Percentiles rank a stretch among this genome's conserved stretches.
These are phyloP conservation scores for Crypturellus tataupa DNA, from an alignment of 2,797 vertebrate species.

Conservation along the genomic window DNA sequence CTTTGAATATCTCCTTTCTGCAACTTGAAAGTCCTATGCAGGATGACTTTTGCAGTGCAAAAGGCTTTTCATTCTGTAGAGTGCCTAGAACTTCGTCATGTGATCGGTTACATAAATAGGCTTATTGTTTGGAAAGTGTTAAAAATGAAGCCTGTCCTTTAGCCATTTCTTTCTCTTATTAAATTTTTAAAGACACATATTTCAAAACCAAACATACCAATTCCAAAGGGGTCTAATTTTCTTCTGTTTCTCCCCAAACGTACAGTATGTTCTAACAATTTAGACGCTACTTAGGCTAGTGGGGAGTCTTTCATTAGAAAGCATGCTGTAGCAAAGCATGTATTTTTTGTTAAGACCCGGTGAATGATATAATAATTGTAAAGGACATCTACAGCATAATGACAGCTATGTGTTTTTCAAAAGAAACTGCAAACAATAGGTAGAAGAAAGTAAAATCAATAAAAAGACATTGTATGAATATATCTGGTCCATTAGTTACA, in stretches of 20 bases:
- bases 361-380: conserved; percentile 73
- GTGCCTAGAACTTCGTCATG: conserved; percentile 57
- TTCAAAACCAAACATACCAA: conserved; percentile 60
- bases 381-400: conserved; percentile 59
- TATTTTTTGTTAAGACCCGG: conserved; percentile 69
- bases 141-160: conserved; percentile 59
- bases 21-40: background rate
- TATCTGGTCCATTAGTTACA: conserved; percentile 80
- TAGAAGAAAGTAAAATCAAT: conserved; percentile 80
- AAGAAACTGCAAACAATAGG: conserved; percentile 78
- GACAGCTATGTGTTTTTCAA: conserved; percentile 70
- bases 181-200: conserved; percentile 57
- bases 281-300: conserved; percentile 40
- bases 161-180: conserved; percentile 36
- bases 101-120: conserved; percentile 64
- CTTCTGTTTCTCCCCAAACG: conserved; percentile 44
- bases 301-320: conserved; percentile 58
- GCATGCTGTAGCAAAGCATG: conserved; percentile 14
- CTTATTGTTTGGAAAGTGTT: conserved; percentile 71
- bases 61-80: conserved; percentile 44
- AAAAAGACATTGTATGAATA: conserved; percentile 78
- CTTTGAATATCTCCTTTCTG: conserved; percentile 44
- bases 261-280: conserved; percentile 53
- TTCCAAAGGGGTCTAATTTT: conserved; percentile 66
- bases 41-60: conserved; percentile 29